Evolutionary conservation across 2,113 vertebrate genomes (phyloP).

Genomic region (Tichodroma muraria): DNA sequence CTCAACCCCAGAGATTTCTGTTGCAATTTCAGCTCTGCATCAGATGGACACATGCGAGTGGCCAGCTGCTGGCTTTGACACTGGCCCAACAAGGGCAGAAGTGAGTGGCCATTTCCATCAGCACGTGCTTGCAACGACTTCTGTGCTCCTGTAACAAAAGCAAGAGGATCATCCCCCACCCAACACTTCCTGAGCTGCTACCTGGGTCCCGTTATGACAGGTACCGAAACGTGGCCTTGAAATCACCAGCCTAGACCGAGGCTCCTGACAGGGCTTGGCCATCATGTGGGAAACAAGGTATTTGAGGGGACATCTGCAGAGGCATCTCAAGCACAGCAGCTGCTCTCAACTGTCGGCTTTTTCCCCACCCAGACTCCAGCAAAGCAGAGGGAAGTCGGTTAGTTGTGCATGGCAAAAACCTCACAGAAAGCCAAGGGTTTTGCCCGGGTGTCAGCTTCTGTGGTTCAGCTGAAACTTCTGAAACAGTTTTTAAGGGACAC

Average conservation of each 20-base stretch:
- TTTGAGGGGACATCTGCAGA: not conserved
- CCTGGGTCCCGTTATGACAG: not conserved
- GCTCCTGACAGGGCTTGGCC: not conserved
- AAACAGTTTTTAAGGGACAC: not conserved
- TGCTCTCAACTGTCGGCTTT: not conserved
- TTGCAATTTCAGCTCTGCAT: not conserved
- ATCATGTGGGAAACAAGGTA: rapidly evolving
- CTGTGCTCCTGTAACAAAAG: not conserved
- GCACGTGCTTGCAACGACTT: not conserved
- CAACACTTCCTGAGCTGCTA: not conserved
- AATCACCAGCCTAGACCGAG: not conserved
- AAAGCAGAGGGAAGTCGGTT: not conserved
- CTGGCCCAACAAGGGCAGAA: not conserved
- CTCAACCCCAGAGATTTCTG: not conserved
- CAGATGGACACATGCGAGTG: rapidly evolving
- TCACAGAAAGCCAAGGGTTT: not conserved
- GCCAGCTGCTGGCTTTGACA: not conserved
- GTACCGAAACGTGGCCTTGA: not conserved
- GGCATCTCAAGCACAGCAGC: not conserved
- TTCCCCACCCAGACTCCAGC: not conserved
- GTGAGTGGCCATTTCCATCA: not conserved
- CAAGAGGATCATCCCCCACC: not conserved
- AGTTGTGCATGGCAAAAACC: not conserved
- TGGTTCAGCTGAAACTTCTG: not conserved
- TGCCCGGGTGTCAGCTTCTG: not conserved